Percentiles rank a stretch among this genome's conserved stretches.
Conservation (phyloP, 1,140 invertebrate species). For the Artemia franciscana region DNA sequence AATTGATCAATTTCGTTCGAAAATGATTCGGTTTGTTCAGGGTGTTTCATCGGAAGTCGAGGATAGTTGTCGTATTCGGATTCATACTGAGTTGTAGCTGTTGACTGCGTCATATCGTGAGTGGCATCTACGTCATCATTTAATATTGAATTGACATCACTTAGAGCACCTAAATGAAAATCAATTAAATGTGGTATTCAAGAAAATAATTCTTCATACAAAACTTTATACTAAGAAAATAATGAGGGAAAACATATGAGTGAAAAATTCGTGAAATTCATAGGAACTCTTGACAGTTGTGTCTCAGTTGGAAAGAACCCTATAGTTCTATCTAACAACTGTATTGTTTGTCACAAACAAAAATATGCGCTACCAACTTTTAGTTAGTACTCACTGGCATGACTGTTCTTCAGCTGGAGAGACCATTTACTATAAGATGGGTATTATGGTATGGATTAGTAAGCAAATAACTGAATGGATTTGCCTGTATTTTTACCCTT, state of each 20-base stretch:
- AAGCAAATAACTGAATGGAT: too few relatives aligned
- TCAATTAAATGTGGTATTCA: too few relatives aligned
- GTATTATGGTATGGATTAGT: too few relatives aligned
- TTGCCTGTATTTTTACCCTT: too few relatives aligned
- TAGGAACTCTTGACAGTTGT: background rate
- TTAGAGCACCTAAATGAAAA: slow-evolving; percentile 32
- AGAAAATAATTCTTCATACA: too few relatives aligned
- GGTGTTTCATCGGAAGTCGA: background rate
- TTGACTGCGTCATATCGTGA: slow-evolving; percentile 36
- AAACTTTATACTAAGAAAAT: slow-evolving; percentile 1
- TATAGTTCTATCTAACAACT: background rate
- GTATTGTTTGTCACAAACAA: background rate
- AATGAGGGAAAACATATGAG: background rate
- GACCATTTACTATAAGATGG: too few relatives aligned
- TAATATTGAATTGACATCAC: slow-evolving; percentile 62
- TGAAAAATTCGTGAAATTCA: background rate
- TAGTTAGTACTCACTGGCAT: too few relatives aligned
- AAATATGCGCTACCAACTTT: too few relatives aligned
- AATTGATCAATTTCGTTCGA: background rate
- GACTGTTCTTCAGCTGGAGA: too few relatives aligned
- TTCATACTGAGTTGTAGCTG: slow-evolving; percentile 52
- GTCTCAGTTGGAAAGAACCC: background rate
- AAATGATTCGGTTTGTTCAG: background rate
- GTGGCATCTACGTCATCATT: slow-evolving; percentile 30
- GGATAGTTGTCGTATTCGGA: slow-evolving; percentile 43